phyloP scores from a whole-genome alignment of 2,888 invertebrate genomes.

The Acrobasis suavella region DNA sequence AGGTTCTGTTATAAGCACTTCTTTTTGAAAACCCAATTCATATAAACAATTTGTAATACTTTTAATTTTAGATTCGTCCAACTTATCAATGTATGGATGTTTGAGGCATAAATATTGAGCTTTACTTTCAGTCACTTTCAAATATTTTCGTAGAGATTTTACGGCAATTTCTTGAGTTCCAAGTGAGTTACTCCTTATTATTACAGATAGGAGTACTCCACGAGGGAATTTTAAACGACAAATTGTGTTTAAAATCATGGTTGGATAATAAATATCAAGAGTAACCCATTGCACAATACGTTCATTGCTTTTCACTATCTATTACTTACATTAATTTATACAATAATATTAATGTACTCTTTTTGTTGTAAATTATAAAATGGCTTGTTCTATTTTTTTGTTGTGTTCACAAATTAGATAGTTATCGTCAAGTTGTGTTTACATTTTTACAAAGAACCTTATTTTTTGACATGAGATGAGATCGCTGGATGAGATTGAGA shows the following conservation, averaged over 20 bases:
- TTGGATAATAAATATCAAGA: background rate
- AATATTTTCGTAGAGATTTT: constrained; percentile 51
- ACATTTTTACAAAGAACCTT: no score
- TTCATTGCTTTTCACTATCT: background rate
- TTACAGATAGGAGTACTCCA: constrained; percentile 21
- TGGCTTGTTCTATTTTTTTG: no score
- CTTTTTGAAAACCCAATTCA: constrained; percentile 54
- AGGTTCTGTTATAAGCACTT: constrained; percentile 55
- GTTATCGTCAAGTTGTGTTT: no score
- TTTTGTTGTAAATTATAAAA: no score
- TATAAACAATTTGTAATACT: constrained; percentile 49
- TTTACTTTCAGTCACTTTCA: constrained; percentile 53
- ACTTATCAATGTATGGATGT: constrained; percentile 59
- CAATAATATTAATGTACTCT: no score
- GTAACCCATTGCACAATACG: background rate
- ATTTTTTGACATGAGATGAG: no score
- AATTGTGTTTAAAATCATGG: constrained; percentile 12
- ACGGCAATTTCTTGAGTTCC: constrained; percentile 24
- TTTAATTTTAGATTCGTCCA: constrained; percentile 48
- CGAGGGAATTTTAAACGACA: constrained; percentile 22
- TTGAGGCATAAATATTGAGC: constrained; percentile 61
- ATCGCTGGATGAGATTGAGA: no score
- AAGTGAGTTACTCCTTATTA: constrained; percentile 14
- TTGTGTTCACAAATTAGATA: no score
- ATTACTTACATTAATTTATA: no score